Evolutionary conservation across 2,888 invertebrate genomes (phyloP), one percentile per base, ranked within the genome.

Genomic region (Drosophila anomalipes): DNA sequence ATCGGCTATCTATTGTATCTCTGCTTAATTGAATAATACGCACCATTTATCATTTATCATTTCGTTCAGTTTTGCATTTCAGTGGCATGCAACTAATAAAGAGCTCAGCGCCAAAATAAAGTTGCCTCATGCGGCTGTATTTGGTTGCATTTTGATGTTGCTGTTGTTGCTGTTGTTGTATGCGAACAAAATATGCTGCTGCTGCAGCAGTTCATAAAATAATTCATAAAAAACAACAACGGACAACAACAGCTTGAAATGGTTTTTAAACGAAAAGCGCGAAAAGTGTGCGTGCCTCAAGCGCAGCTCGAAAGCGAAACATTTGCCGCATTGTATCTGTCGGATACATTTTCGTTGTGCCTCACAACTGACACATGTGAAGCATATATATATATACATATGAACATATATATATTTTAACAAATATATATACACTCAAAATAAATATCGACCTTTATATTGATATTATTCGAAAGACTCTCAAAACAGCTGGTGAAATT

Each of bases 281-380:
- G 47, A 47, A 47, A 47, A 47, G 85, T 87, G 86, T 85, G 83
- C 84, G 84, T 85, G 84, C 81, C 78, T 83, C 79, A 83, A 86
- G 86, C 83, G 80, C 76, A 76, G 86, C 86, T 74, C 83, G 62
- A 61, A 47, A 71, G 73, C 63, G 69, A 68, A 65, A 63, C 63
- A 70, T 72, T 76, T 68, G 70, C 70, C 70, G 79, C 75, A 72
- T 39, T 57, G 39, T 88, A 85, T 77, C 90, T 90, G 90, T 88
- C 77, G 86, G 88, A 90, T 90, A 83, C 86, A 85, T 82, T 86
- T 86, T 78, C 70, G 83, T 82, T 82, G 74, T 73, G 77, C 76
- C 61, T 59, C 62, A 54, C 74, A 41, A 59, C 69, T 77, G 88
- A 85, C 88, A 86, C 81, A 89, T 89, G 89, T 77, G 89, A 75